Conservation (phyloP, 2,113 vertebrate species). For the Oncorhynchus mykiss region DNA sequence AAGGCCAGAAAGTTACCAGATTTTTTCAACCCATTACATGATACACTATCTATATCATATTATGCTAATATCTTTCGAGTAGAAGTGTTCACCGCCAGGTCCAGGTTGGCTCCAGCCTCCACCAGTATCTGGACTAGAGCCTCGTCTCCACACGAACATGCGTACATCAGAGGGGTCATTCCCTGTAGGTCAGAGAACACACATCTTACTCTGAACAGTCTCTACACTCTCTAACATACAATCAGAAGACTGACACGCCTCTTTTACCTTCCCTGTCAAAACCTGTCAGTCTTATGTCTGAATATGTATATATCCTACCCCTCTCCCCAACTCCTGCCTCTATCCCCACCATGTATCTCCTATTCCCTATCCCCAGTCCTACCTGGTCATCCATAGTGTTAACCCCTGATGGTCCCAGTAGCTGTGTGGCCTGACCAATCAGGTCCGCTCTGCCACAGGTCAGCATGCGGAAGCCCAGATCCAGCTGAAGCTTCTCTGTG, state of each 20-base stretch:
- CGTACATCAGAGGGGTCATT: constrained; percentile 93
- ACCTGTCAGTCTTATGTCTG: no score
- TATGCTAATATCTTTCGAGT: no score
- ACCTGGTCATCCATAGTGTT: constrained; percentile 93
- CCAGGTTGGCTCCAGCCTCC: constrained; percentile 85
- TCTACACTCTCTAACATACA: no score
- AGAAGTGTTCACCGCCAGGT: constrained; percentile 59
- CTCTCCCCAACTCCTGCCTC: no score
- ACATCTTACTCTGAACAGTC: no score
- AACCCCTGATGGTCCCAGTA: constrained; percentile 81
- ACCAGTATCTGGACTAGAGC: constrained; percentile 96
- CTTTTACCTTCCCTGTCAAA: no score
- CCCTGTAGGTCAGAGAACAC: constrained; percentile 70
- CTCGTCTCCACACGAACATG: constrained; percentile 90
- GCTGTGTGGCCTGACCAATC: constrained; percentile 80
- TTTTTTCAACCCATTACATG: no score
- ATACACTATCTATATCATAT: no score
- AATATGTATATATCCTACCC: no score
- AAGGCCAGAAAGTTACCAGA: no score
- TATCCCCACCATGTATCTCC: no score
- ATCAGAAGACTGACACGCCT: no score
- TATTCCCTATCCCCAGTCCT: neutral
- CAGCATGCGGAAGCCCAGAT: constrained; percentile 92
- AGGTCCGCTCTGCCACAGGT: constrained; percentile 89
- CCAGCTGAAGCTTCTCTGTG: constrained; percentile 83